Percentiles rank a stretch among this genome's conserved stretches.
Evolutionary conservation across 2,888 invertebrate species (phyloP).

Genomic region (Nephrotoma appendiculata): DNA sequence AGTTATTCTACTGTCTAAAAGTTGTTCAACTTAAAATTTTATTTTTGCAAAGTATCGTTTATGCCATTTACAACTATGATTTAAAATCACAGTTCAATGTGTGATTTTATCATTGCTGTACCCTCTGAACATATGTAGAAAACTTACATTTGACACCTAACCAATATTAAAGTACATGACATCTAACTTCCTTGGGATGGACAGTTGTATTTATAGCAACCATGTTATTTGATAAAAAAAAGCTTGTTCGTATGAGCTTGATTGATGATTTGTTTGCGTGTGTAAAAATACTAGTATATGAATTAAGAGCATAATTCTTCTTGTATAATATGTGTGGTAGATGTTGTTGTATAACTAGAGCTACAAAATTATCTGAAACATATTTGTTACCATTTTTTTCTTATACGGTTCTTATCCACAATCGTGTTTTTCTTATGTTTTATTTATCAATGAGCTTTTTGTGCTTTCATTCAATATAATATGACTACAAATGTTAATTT

Average conservation of each 20-base stretch:
- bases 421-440: neutral
- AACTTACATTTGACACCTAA: neutral
- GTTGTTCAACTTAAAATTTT: too few relatives aligned
- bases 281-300: neutral
- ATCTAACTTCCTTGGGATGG: neutral
- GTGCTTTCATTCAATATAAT: neutral
- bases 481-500: neutral
- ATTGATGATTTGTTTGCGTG: neutral
- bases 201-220: neutral
- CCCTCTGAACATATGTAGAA: neutral
- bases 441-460: neutral
- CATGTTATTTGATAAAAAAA: neutral
- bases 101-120: neutral
- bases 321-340: neutral
- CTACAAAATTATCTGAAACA: neutral
- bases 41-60: too few relatives aligned
- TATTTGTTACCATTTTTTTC: neutral
- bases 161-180: neutral
- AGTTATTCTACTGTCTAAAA: too few relatives aligned
- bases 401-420: neutral
- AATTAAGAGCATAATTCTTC: neutral
- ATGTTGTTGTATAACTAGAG: neutral
- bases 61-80: too few relatives aligned
- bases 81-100: neutral
- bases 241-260: neutral